Evolutionary conservation across 1,140 invertebrate species (phyloP).

Genomic region (Conus ventricosus): DNA sequence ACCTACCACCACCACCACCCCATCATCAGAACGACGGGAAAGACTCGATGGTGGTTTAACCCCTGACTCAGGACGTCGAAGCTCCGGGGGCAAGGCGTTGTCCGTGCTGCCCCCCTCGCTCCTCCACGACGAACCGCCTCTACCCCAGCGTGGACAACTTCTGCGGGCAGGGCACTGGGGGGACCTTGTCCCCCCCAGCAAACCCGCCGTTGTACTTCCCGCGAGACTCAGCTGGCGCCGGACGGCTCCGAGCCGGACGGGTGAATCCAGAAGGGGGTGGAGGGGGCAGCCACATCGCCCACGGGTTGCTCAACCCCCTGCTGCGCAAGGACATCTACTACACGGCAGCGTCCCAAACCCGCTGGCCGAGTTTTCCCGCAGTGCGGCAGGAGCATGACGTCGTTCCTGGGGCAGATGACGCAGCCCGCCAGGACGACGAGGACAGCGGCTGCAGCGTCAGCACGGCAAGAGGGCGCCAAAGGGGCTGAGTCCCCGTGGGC

Average conservation of each 20-base stretch:
- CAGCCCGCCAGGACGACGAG: not conserved
- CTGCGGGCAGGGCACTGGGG: no score
- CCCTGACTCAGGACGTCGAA: no score
- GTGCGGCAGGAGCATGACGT: conserved; percentile 28
- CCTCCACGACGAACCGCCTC: no score
- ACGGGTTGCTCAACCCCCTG: conserved; percentile 79
- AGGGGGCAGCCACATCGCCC: conserved; percentile 15
- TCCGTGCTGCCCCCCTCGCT: no score
- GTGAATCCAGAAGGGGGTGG: no score
- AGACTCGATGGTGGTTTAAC: no score
- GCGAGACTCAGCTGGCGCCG: conserved; percentile 17
- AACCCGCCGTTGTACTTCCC: not conserved
- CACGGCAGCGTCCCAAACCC: conserved; percentile 84
- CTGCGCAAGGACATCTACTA: conserved; percentile 98
- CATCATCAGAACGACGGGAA: no score
- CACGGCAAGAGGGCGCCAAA: not conserved
- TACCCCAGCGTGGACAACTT: no score
- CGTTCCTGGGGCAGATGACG: conserved; percentile 33
- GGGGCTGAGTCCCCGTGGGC: not conserved
- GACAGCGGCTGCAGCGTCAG: not conserved
- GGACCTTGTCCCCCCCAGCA: no score
- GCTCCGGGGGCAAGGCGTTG: no score
- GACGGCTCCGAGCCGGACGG: not conserved
- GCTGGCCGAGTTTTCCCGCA: conserved; percentile 70
- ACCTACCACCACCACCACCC: no score